Evolutionary conservation across 2,797 vertebrate genomes (phyloP), one percentile per base, ranked within the genome.

Genomic region (Ispidina picta): DNA sequence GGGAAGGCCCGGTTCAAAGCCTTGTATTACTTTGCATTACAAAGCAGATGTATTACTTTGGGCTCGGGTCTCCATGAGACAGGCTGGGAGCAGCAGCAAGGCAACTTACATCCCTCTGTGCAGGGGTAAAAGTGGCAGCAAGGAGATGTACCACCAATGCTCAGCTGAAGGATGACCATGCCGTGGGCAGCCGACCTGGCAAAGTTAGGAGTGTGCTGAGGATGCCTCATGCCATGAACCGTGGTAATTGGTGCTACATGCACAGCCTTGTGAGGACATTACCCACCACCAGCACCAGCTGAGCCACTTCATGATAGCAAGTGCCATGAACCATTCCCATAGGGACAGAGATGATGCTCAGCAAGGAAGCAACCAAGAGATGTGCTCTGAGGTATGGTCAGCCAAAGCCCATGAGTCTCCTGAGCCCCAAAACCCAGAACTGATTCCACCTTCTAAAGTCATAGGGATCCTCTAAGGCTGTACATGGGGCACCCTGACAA

Each of bases 151-250:
- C 43, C 15, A 17, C 9, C 49, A 80, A 33, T 0, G 2, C 49
- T 28, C 21, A 10, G 20, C 31, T 35, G 12, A 65, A 70, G 23
- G n/a, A 31, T 43, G 44, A 39, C 33, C 4, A 4, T 20, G 31
- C 48, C 26, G 60, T 2, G 19, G 37, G 19, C n/a, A 59, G 43
- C 26, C 28, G 48, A 6, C 23, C 17, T 3, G 2, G 37, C 2
- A 1, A 75, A 71, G 68, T 39, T 25, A 35, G 35, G 25, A 64
- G 21, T 18, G 14, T 85, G 43, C 41, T 0, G 2, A 78, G 64
- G 55, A 80, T 23, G 4, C 15, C 13, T 33, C 6, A 6, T 35
- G 35, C 16, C 13, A 3, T 15, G 11, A 77, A 49, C 0, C 0
- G 43, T 25, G 21, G 48, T 16, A 31, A n/a, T 19, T 39, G 43